A percentile compares a stretch with the other conserved stretches of the same genome.
These are phyloP conservation scores for Busseola fusca DNA, from an alignment of 2,888 invertebrate species.

Conservation along the genomic window DNA sequence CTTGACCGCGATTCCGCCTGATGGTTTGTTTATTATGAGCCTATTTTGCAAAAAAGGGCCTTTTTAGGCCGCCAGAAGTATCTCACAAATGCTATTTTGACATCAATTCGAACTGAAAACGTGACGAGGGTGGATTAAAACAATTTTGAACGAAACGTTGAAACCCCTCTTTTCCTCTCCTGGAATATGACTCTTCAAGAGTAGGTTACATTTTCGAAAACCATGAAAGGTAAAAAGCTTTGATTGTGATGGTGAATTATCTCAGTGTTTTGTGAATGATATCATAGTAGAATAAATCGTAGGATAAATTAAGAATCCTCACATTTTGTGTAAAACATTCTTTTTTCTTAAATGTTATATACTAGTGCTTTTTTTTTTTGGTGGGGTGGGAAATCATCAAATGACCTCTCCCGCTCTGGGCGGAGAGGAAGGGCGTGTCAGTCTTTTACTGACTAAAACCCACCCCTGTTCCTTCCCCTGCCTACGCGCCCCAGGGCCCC, in stretches of 20 bases:
- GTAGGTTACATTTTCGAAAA: not conserved
- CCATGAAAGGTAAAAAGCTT: not conserved
- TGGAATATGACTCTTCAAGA: not conserved
- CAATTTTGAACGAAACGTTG: not conserved
- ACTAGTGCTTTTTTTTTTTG: too few relatives aligned
- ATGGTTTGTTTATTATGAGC: too few relatives aligned
- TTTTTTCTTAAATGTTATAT: too few relatives aligned
- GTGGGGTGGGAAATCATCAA: too few relatives aligned
- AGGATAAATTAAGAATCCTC: not conserved
- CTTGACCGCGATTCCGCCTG: too few relatives aligned
- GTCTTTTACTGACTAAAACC: too few relatives aligned
- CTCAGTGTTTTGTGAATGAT: not conserved
- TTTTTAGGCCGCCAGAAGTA: not conserved
- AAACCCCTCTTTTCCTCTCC: not conserved
- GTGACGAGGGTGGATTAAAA: too few relatives aligned
- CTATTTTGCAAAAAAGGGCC: too few relatives aligned
- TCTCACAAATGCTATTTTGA: not conserved
- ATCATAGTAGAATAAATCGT: not conserved
- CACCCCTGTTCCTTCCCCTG: too few relatives aligned
- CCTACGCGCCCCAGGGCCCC: too few relatives aligned
- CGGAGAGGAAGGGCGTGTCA: too few relatives aligned
- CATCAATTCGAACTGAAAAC: not conserved
- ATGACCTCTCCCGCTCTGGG: too few relatives aligned
- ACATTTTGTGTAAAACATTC: not conserved
- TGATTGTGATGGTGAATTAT: not conserved